Evolutionary conservation across 35 echinoderm and acorn worm species (phyloP).

Genomic region (Hemicentrotus pulcherrimus): DNA sequence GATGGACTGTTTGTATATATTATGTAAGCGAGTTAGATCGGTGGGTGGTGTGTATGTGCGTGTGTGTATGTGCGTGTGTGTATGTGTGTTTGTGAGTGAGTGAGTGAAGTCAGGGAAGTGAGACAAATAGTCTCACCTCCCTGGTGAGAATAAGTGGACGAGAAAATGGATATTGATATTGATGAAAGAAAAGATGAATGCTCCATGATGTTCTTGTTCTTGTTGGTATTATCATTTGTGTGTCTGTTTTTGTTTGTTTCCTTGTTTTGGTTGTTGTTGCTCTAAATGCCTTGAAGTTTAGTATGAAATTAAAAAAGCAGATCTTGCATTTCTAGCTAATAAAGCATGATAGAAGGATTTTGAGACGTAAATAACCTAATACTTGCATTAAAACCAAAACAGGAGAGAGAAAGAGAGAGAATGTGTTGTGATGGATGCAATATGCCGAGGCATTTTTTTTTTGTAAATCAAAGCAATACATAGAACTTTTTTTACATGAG

Average conservation of each 20-base stretch:
- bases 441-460: not conserved
- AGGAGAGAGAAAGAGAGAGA: not conserved
- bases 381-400: not conserved
- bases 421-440: not conserved
- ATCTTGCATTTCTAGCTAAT: too few relatives aligned
- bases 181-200: too few relatives aligned
- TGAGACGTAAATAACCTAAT: not conserved
- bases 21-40: not conserved
- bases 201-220: too few relatives aligned
- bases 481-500: not conserved
- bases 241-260: too few relatives aligned
- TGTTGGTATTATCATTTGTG: too few relatives aligned
- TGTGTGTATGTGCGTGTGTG: not conserved
- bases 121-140: too few relatives aligned
- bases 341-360: too few relatives aligned
- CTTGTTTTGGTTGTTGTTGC: too few relatives aligned
- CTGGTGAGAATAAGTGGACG: not conserved
- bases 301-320: too few relatives aligned
- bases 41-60: constrained; percentile 15
- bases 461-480: not conserved
- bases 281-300: too few relatives aligned
- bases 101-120: not conserved
- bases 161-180: not conserved
- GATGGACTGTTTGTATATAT: not conserved
- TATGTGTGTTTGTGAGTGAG: not conserved